Conservation (phyloP, 2,888 invertebrate species). For the Emmelina monodactyla region DNA sequence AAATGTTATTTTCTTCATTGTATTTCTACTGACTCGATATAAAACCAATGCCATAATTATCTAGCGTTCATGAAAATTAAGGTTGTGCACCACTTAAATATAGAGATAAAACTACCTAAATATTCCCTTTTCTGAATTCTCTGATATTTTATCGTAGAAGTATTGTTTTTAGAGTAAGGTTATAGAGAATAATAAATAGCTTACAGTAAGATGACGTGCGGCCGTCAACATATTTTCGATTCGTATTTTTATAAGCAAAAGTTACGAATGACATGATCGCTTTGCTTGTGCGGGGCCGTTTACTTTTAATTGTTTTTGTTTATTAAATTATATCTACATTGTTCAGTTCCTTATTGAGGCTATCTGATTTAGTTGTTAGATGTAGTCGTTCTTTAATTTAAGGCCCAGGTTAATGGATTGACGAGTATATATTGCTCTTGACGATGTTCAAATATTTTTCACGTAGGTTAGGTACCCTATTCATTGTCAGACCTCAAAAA, state of each 20-base stretch:
- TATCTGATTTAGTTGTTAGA: too few relatives aligned
- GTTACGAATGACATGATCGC: conserved; percentile 59
- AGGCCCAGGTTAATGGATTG: too few relatives aligned
- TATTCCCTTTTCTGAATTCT: conserved; percentile 65
- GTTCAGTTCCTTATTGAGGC: too few relatives aligned
- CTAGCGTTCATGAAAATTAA: conserved; percentile 65
- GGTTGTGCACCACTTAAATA: conserved; percentile 65
- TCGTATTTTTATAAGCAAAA: conserved; percentile 66
- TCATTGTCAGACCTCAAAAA: too few relatives aligned
- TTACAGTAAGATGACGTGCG: conserved; percentile 55
- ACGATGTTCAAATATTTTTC: too few relatives aligned
- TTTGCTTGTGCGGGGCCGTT: conserved; percentile 62
- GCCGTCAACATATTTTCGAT: conserved; percentile 64
- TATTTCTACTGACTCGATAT: too few relatives aligned
- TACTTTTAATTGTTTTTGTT: too few relatives aligned
- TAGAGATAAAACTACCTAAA: conserved; percentile 54
- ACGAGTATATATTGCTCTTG: too few relatives aligned
- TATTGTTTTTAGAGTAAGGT: conserved; percentile 50
- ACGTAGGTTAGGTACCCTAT: too few relatives aligned
- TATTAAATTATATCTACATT: too few relatives aligned
- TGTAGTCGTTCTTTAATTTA: too few relatives aligned
- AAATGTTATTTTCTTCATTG: too few relatives aligned
- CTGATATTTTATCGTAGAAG: conserved; percentile 62
- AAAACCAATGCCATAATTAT: conserved; percentile 54
- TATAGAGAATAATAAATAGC: conserved; percentile 52